A percentile compares a stretch with the other conserved stretches of the same genome.
Evolutionary conservation across 2,113 vertebrate species (phyloP).

Genomic region (Sitta europaea): DNA sequence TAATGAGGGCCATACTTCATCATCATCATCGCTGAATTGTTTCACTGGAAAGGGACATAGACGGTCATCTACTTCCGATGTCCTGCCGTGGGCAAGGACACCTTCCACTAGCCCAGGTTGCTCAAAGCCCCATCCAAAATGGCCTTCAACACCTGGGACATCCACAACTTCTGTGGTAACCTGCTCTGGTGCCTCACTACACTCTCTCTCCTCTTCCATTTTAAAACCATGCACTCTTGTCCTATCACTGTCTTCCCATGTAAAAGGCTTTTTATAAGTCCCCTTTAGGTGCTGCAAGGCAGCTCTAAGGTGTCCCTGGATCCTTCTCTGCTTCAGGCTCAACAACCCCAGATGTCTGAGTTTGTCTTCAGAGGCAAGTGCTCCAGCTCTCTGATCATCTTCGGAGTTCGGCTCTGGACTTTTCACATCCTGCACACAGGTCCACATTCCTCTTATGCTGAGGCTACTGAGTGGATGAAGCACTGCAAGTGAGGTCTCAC

Average conservation of each 20-base stretch:
- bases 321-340: neutral
- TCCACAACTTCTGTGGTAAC: neutral
- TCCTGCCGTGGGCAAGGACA: neutral
- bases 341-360: neutral
- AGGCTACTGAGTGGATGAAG: fast-evolving
- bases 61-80: neutral
- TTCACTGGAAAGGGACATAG: neutral
- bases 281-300: neutral
- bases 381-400: no score
- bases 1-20: neutral
- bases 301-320: neutral
- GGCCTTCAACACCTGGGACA: neutral
- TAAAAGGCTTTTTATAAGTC: neutral
- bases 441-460: neutral
- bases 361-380: neutral
- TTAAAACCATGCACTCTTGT: neutral
- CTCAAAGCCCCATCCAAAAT: neutral
- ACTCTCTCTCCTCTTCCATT: neutral
- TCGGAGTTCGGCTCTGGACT: neutral
- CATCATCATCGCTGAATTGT: neutral
- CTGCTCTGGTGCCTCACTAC: neutral
- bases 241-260: neutral
- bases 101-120: neutral
- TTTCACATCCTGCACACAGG: neutral
- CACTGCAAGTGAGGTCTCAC: neutral